phyloP scores from a whole-genome alignment of 2,113 vertebrate species.

The Pollachius pollachius region DNA sequence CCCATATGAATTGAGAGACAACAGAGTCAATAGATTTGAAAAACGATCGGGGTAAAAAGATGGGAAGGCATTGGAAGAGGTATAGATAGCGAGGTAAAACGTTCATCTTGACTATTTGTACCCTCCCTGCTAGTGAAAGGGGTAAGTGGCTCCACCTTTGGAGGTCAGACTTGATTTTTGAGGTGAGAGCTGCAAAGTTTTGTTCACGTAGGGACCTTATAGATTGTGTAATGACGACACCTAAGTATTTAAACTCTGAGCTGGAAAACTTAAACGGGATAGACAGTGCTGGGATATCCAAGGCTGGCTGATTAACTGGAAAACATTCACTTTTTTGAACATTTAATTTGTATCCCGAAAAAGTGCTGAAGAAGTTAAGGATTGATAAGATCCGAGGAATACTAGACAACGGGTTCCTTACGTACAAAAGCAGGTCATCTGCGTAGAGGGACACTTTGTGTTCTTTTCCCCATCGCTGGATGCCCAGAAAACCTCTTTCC shows the following conservation, averaged over 20 bases:
- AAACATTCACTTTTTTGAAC: background rate
- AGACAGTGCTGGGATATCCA: background rate
- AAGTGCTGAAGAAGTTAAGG: background rate
- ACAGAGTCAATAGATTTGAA: constrained; percentile 1
- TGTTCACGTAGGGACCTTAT: background rate
- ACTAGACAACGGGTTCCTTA: background rate
- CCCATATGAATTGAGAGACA: too few relatives aligned
- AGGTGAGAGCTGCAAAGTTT: background rate
- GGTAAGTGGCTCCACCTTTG: constrained; percentile 6
- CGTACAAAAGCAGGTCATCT: background rate
- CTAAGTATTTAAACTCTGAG: background rate
- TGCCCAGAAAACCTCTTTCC: background rate
- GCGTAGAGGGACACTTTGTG: background rate
- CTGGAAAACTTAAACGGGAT: background rate
- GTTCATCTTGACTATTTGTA: background rate
- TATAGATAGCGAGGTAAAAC: too few relatives aligned
- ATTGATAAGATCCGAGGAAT: background rate
- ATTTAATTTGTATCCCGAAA: background rate
- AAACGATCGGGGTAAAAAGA: too few relatives aligned
- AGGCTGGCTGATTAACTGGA: background rate
- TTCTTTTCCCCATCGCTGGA: background rate
- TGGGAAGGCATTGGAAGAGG: too few relatives aligned
- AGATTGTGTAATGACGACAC: background rate
- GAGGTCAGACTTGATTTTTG: background rate
- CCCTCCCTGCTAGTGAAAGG: background rate